Evolutionary conservation across 2,113 vertebrate genomes (phyloP), one percentile per base, ranked within the genome.

Genomic region (Rattus rattus): DNA sequence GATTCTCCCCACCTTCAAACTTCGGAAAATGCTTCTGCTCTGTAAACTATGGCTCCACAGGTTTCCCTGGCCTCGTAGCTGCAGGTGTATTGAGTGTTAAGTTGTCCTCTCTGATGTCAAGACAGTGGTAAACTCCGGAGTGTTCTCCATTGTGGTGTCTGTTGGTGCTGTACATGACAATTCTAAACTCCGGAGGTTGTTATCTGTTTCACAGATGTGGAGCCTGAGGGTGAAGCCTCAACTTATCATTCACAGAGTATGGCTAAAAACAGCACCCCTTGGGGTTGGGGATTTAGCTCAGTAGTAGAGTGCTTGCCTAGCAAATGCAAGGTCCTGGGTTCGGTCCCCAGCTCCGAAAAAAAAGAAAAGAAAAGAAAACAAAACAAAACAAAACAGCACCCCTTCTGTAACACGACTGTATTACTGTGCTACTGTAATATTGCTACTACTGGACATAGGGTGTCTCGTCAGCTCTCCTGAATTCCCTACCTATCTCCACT

Each of bases 111-210:
- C 61, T 5, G 7, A 69, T 0, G 65, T 69, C 52, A 79, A 14
- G 7, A 33, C 5, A 39, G 36, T 26, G 30, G 54, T 76, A 65
- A 70, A 24, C 72, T 47, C 30, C 2, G 36, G 4, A 81, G 11
- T 36, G 20, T 36, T 8, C 73, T 33, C 33, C 47, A n/a, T 26
- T 59, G 56, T 47, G 28, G 9, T 33, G 43, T 75, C 9, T 8
- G 2, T 13, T 1, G 28, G 28, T 30, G 16, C 28, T 76, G 17
- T 24, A 5, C 10, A 70, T 0, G 0, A 47, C 16, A 36, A 30
- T 52, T 30, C 65, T 70, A 52, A 87, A 54, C 30, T 54, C 20
- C 2, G 56, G n/a, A 63, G 22, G 59, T 43, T 28, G 9, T 43
- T 43, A 83, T 36, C 4, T 69, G 22, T 12, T 72, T 69, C 10